Base-by-base conservation (phyloP, 2,113 vertebrate genomes). In the Psilopsiagon aymara region DNA sequence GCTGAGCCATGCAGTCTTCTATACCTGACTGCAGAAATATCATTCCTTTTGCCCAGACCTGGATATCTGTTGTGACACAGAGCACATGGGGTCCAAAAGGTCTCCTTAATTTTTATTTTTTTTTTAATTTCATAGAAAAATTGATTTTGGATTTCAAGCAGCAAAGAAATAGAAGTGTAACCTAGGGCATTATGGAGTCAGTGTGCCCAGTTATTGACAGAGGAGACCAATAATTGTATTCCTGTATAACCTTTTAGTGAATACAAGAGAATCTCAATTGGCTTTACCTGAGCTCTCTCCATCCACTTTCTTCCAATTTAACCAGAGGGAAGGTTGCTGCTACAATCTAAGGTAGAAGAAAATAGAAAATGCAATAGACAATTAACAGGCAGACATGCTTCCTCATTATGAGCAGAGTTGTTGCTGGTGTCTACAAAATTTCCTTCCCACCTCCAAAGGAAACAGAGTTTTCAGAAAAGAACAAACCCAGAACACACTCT, bases 91-190 rank as follows among this genome's bases (percentile, higher is more conserved):
- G 16, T 24, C 49, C 44, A 57, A 82, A 59, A 82, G 25, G 2
- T 28, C 60, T 66, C 25, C 33, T 70, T 57, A 88, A 71, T 24
- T 11, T 63, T 41, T 43, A 43, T 41, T 94, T 85, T 71, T 18
- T 95, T 79, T 70, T 84, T 76, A 89, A 71, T 92, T 88, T 86
- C 57, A 69, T 25, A 31, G 12, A 23, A 35, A 92, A 95, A 81
- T 82, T 68, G 88, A 83, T 76, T 94, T 73, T 79, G 16, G 15
- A 37, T 82, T 96, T 92, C 49, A 83, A 86, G 64, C 28, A 53
- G 27, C 55, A 78, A 64, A 93, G 51, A 81, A 27, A 37, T 44
- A 33, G 35, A 88, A 57, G 23, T 49, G n/a, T 86, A 88, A 93
- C 66, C 69, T 70, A 43, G 31, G 27, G 44, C 88, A 41, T 70